Base-by-base conservation (phyloP, 2,888 invertebrate genomes). In the Patella ulyssiponensis region DNA sequence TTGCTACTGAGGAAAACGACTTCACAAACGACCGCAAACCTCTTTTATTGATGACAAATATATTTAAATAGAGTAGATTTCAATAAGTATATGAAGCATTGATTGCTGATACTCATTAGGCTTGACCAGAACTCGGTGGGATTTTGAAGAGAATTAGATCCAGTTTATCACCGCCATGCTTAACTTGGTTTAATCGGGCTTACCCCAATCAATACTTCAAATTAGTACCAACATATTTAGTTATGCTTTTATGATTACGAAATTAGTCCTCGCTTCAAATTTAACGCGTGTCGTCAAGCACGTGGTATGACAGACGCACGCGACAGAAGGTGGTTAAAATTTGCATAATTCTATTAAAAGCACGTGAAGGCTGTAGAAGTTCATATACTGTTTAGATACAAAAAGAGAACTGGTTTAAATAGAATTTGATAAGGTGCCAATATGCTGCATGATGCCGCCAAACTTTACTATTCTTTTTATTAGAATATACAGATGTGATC, bases 311-410 rank as follows among this genome's bases (percentile, higher is more conserved):
- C 64, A 64, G 64, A 64, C 64, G 64, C 64, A 64, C 64, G 64
- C 64, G 74, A 69, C 74, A 74, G 74, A 74, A 74, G 74, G 74
- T 64, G 74, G 74, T 20, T 12, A 15, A 69, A 74, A 74, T 74
- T 74, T 64, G 69, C 74, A 74, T 74, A 74, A 74, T 74, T 74
- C 74, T 51, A 74, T 74, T 64, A 53, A 64, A 74, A 64, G 14
- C 23, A 23, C 12, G 64, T 64, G 64, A 64, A 64, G 20, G 23
- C 20, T 23, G 23, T 64, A 23, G 64, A 64, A 23, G 64, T 64
- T 64, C 20, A 64, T 20, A 23, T 20, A 12, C 20, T 64, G 12
- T 23, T 23, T 23, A 23, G 64, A 23, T 64, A 64, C 20, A 64
- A 64, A 20, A 23, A 15, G 64, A 23, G 64, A 64, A 64, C 23